Evolutionary conservation across 2,113 vertebrate genomes (phyloP).

Genomic region (Carettochelys insculpta): DNA sequence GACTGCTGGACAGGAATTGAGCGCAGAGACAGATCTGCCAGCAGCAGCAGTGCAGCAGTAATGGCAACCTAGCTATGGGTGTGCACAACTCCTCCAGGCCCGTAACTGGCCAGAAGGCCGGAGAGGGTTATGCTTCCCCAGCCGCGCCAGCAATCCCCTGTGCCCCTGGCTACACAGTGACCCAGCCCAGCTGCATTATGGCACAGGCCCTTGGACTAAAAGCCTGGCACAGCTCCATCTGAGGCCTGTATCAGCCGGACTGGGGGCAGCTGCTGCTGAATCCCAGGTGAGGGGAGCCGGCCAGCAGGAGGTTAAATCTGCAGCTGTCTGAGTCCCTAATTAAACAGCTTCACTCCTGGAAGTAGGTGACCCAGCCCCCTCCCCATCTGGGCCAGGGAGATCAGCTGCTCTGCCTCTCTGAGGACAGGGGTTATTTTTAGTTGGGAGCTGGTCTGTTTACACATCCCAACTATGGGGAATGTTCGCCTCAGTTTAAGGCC

Average conservation of each 20-base stretch:
- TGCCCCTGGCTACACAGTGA: fast-evolving
- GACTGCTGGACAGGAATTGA: too few species aligned
- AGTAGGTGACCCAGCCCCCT: neutral
- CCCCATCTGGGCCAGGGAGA: neutral
- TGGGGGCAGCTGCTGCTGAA: fast-evolving
- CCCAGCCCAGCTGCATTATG: neutral
- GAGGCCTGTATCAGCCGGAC: fast-evolving
- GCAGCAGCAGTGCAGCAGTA: too few species aligned
- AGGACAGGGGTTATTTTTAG: slow-evolving; percentile 13
- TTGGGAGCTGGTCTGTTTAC: slow-evolving; percentile 7
- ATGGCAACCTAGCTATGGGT: too few species aligned
- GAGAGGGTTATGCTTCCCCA: neutral
- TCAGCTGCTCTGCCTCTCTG: neutral
- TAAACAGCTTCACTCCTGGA: neutral
- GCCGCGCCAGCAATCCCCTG: neutral
- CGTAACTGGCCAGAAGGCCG: too few species aligned
- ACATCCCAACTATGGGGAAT: neutral
- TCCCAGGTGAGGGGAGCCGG: neutral
- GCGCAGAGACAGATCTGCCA: too few species aligned
- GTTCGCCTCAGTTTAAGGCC: fast-evolving
- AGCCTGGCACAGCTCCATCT: neutral
- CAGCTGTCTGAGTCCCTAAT: neutral
- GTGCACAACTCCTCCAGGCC: too few species aligned
- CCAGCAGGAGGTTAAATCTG: fast-evolving
- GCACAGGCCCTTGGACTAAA: neutral